phyloP scores from a whole-genome alignment of 2,113 vertebrate genomes.

The Trematomus loennbergii region DNA sequence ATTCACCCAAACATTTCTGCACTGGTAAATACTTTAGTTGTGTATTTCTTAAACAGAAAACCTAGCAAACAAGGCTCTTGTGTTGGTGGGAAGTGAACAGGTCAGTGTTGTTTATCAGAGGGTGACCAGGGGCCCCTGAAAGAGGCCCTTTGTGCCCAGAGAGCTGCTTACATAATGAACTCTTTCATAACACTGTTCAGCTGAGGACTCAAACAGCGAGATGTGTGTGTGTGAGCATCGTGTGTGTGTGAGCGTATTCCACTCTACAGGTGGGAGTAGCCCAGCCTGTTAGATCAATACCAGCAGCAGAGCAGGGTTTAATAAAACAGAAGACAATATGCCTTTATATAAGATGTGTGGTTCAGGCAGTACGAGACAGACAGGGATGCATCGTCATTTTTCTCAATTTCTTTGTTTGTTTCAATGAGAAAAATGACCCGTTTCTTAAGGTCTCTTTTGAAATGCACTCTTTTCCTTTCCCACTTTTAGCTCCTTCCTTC shows the following conservation, averaged over 20 bases:
- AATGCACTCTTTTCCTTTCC: not conserved
- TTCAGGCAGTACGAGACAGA: no score
- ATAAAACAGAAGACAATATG: no score
- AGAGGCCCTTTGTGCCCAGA: slow-evolving; percentile 75
- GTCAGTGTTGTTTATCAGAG: slow-evolving; percentile 48
- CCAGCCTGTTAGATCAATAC: not conserved
- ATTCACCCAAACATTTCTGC: not conserved
- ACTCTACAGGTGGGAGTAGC: no score
- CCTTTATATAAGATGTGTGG: no score
- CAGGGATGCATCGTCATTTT: no score
- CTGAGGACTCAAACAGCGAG: slow-evolving; percentile 32
- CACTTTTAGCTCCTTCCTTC: no score
- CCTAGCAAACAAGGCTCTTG: not conserved
- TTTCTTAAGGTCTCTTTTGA: no score
- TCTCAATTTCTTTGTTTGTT: no score
- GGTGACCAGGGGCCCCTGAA: slow-evolving; percentile 68
- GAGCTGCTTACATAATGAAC: slow-evolving; percentile 67
- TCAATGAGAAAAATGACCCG: no score
- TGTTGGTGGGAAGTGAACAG: slow-evolving; percentile 8
- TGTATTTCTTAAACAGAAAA: not conserved
- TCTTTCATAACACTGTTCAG: slow-evolving; percentile 75
- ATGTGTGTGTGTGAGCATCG: not conserved
- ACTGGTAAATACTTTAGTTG: not conserved
- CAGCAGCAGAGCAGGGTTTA: slow-evolving; percentile 3
- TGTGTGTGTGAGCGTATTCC: not conserved